Base-by-base conservation (phyloP, 2,113 vertebrate genomes). In the Crotophaga sulcirostris region DNA sequence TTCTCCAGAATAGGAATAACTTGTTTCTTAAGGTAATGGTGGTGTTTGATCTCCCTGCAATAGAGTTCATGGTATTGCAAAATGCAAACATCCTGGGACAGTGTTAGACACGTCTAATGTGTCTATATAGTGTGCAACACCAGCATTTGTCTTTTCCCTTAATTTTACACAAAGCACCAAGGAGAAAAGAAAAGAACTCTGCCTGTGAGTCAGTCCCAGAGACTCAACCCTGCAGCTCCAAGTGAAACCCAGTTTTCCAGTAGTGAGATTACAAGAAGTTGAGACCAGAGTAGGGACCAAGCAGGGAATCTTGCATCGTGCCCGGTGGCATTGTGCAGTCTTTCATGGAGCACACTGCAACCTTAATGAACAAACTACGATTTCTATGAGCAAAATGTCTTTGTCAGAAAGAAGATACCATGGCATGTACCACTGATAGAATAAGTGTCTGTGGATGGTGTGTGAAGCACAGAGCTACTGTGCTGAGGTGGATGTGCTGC, bases 401-500 rank as follows among this genome's bases (percentile, higher is more conserved):
- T 56, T 38, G 20, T 40, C 36, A 33, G 58, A 82, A 52, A 33
- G 70, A 28, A 85, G 33, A 17, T 36, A 29, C 5, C 9, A 10
- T 47, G 44, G 12, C n/a, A 23, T 3, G 6, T 40, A 42, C 31
- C 11, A 6, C 29, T 64, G 67, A 18, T 25, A 33, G 55, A 66
- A 5, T n/a, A 45, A 9, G 10, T 75, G 67, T 82, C 31, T 84
- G 25, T 36, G 38, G 44, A 14, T n/a, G 42, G 25, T 75, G 45
- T 9, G 19, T 47, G 64, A n/a, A 6, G 1, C 2, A 1, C n/a
- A 31, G 42, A 75, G 24, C 47, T 79, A 68, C 64, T 4, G 1
- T 2, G 7, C 73, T 29, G 14, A 51, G 67, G 34, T 59, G 45
- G 25, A 28, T 0, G 0, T 91, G 72, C 24, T 73, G 44, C 45